These are phyloP conservation scores for Dascillus cervinus DNA, from an alignment of 2,888 invertebrate genomes.

Conservation along the genomic window DNA sequence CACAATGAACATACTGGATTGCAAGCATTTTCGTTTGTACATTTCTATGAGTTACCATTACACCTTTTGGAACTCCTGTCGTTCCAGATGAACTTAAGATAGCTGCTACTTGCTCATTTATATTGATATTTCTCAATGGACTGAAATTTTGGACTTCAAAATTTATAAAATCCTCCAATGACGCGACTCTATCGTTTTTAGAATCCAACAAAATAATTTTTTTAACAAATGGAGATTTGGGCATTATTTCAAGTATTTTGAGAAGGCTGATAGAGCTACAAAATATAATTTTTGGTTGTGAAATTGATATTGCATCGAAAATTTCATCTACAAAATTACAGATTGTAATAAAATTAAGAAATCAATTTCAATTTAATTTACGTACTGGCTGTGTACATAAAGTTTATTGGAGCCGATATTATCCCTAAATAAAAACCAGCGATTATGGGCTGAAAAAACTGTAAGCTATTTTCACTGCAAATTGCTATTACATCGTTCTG, in stretches of 20 bases:
- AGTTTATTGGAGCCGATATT: not conserved
- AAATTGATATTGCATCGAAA: not conserved
- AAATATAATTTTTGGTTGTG: not conserved
- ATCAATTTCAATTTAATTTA: too few relatives aligned
- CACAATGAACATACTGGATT: too few relatives aligned
- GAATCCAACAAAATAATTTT: not conserved
- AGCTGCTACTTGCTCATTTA: too few relatives aligned
- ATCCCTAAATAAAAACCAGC: not conserved
- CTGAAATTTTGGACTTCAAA: too few relatives aligned
- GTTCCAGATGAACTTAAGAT: not conserved
- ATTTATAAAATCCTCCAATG: not conserved
- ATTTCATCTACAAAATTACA: slow-evolving; percentile 1
- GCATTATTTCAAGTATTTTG: not conserved
- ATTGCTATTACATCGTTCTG: slow-evolving; percentile 1
- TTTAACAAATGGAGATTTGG: not conserved
- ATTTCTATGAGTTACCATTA: not conserved
- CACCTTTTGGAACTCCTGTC: not conserved
- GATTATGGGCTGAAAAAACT: too few relatives aligned
- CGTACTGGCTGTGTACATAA: not conserved
- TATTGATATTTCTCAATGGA: too few relatives aligned
- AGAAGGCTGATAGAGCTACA: not conserved
- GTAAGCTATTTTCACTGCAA: not conserved
- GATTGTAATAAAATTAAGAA: too few relatives aligned
- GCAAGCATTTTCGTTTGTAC: too few relatives aligned
- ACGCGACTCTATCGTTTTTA: not conserved